These are phyloP conservation scores for Rhamnusium bicolor DNA, from an alignment of 2,888 invertebrate species.

Conservation along the genomic window DNA sequence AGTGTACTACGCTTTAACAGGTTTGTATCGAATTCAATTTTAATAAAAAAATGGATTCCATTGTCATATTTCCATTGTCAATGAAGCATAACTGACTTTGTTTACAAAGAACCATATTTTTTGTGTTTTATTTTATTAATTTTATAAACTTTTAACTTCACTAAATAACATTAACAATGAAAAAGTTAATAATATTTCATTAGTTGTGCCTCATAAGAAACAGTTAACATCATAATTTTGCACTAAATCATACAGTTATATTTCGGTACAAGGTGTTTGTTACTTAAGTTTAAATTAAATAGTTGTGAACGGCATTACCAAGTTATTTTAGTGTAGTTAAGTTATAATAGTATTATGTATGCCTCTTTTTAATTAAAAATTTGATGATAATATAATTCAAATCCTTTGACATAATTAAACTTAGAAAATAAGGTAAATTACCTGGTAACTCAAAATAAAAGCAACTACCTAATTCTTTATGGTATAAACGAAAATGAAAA, in stretches of 20 bases:
- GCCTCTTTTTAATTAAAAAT: too few relatives aligned
- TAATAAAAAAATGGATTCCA: neutral
- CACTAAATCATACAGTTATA: neutral
- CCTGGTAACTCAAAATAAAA: too few relatives aligned
- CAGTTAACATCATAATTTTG: neutral
- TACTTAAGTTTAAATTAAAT: too few relatives aligned
- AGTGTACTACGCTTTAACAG: neutral
- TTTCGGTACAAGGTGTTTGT: too few relatives aligned
- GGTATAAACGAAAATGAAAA: too few relatives aligned
- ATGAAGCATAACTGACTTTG: neutral
- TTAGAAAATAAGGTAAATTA: too few relatives aligned
- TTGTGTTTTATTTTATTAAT: neutral
- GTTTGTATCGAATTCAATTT: neutral
- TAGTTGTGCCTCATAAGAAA: neutral
- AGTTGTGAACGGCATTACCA: too few relatives aligned
- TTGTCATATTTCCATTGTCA: neutral
- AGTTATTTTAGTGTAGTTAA: too few relatives aligned
- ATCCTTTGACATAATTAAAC: too few relatives aligned
- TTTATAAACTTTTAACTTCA: neutral
- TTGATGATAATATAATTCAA: too few relatives aligned
- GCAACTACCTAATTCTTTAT: too few relatives aligned
- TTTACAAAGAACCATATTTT: neutral
- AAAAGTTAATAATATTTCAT: neutral
- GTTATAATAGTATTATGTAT: too few relatives aligned
- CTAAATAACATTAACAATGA: neutral